Conservation (phyloP, 1,140 invertebrate genomes). For the Zaprionus tsacasi region DNA sequence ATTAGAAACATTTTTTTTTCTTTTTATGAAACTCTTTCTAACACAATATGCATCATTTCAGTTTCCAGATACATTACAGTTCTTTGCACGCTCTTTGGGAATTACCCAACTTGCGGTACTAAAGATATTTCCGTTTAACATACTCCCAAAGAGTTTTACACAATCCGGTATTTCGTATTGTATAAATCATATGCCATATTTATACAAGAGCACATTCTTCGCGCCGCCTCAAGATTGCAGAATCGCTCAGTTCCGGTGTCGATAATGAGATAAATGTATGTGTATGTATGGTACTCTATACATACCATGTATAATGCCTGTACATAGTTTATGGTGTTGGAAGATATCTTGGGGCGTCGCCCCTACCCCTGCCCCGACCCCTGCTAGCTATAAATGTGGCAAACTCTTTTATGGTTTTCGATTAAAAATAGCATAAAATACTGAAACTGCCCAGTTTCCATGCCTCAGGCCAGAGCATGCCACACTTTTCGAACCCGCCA, state of each 20-base stretch:
- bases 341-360: background rate
- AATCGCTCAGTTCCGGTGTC: conserved; percentile 5
- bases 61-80: background rate
- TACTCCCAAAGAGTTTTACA: background rate
- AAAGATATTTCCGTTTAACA: conserved; percentile 1
- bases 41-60: too few species aligned
- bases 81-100: background rate
- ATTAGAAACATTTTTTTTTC: too few species aligned
- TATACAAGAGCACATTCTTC: conserved; percentile 4
- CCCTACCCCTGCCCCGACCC: background rate
- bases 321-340: conserved; percentile 1
- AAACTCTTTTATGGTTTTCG: conserved; percentile 16
- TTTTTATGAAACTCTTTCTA: too few species aligned
- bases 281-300: background rate
- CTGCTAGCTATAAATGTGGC: conserved; percentile 10
- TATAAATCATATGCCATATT: background rate
- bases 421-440: conserved; percentile 21
- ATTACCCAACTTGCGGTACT: background rate
- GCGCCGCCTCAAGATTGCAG: conserved; percentile 6
- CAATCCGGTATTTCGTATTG: background rate
- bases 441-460: conserved; percentile 5
- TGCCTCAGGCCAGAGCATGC: background rate
- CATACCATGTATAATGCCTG: background rate
- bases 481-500: background rate
- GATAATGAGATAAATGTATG: background rate